These are phyloP conservation scores for Notarius quadriscutis DNA, from an alignment of 2,113 vertebrate genomes.

Conservation along the genomic window DNA sequence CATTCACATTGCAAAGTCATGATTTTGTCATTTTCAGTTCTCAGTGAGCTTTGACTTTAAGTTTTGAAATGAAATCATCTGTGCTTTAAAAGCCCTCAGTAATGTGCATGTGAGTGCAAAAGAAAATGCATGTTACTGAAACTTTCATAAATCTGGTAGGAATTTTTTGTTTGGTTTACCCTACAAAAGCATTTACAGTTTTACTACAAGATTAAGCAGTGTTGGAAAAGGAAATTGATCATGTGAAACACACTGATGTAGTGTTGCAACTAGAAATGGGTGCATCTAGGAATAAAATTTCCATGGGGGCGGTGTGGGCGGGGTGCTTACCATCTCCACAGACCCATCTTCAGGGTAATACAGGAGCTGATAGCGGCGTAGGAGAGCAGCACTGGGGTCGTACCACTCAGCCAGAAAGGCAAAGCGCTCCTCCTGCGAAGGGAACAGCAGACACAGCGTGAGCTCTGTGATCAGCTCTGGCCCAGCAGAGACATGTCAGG, in stretches of 20 bases:
- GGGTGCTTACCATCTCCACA: slow-evolving; percentile 87
- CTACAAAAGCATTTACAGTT: background rate
- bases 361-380: slow-evolving; percentile 87
- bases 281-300: background rate
- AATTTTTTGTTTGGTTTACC: background rate
- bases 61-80: background rate
- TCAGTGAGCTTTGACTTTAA: background rate
- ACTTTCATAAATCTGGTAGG: background rate
- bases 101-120: background rate
- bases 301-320: too few species aligned
- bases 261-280: background rate
- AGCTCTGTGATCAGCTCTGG: slow-evolving; percentile 22
- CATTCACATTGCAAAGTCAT: background rate
- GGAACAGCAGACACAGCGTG: slow-evolving; percentile 34
- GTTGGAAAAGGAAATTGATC: background rate
- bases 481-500: slow-evolving; percentile 17
- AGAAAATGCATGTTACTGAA: background rate
- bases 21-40: background rate
- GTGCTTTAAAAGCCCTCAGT: background rate
- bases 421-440: slow-evolving; percentile 81
- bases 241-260: background rate
- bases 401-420: slow-evolving; percentile 92
- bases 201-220: background rate
- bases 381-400: slow-evolving; percentile 84
- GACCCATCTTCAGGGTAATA: slow-evolving; percentile 88